A percentile compares a stretch with the other conserved stretches of the same genome.
These are phyloP conservation scores for Bothrops jararaca DNA, from an alignment of 2,113 vertebrate species.

Conservation along the genomic window DNA sequence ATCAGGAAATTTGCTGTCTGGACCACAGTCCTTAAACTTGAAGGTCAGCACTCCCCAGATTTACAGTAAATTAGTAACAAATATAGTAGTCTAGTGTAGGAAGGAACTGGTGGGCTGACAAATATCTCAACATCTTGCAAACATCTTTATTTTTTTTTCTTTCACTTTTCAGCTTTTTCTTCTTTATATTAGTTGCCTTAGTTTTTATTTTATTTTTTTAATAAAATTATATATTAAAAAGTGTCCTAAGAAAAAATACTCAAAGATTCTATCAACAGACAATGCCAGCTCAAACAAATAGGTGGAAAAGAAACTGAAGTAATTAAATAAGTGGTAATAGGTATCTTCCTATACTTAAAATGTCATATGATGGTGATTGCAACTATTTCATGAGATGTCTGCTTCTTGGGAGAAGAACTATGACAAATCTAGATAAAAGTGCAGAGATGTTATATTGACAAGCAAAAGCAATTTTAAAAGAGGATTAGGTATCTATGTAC, in stretches of 20 bases:
- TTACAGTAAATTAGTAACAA: background rate
- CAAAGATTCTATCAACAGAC: background rate
- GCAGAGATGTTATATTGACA: background rate
- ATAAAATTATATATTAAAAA: background rate
- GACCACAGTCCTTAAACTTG: background rate
- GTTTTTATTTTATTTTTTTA: background rate
- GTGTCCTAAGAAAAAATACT: background rate
- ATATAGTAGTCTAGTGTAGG: background rate
- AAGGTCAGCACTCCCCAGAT: background rate
- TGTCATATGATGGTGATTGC: background rate
- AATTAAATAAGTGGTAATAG: background rate
- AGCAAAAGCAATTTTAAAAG: background rate
- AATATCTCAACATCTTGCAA: background rate
- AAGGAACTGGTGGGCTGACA: background rate
- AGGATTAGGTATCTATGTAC: background rate
- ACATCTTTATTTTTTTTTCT: background rate
- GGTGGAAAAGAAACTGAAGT: background rate
- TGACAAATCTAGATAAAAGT: background rate
- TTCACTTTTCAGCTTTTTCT: background rate
- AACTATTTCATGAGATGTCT: background rate
- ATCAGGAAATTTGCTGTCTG: background rate
- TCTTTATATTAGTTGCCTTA: background rate
- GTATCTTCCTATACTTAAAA: background rate
- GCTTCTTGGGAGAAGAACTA: background rate
- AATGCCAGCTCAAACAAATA: background rate